Base-by-base conservation (phyloP, 2,113 vertebrate species). In the Entelurus aequoreus region DNA sequence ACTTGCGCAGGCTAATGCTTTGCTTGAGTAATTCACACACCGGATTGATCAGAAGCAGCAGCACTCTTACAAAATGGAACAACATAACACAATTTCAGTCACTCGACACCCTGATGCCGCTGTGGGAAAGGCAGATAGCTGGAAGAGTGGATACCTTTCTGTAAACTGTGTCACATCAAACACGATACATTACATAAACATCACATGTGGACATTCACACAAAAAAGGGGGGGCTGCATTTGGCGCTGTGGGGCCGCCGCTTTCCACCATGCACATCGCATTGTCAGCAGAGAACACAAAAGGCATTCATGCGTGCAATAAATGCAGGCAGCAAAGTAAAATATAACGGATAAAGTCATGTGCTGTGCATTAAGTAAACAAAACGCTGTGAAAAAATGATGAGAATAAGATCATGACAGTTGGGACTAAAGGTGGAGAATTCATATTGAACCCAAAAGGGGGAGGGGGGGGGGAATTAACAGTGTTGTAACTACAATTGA, bases 401-500 rank as follows among this genome's bases (percentile, higher is more conserved):
- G 42, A 67, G 51, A 59, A 70, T 40, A 73, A 69, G 40, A 72
- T 79, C 84, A 65, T 40, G 60, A 69, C 49, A 60, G 60, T 71
- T 75, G 62, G 74, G 74, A 75, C 59, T 65, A 50, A 74, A 46
- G 42, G 69, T 73, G 66, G 68, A 75, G 49, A 64, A 74, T 65
- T 74, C 70, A 81, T 69, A 63, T 36, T 62, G 79, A 79, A 86
- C 59, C 77, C 64, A 79, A 67, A 70, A 72, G 47, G 28, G 28
- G 3, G 28, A 2, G 28, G 28, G 21, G 56, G 38, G 44, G 60
- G 12, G 11, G 16, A 58, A 69, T 63, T 71, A 66, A 71, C n/a
- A 67, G 73, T 65, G 73, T 59, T 83, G 75, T 48, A 79, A 85
- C 82, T 79, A 84, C 78, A 85, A 81, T 83, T 85, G 89, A 93